Conservation (phyloP, 1,140 invertebrate genomes). For the Drosophila sulfurigaster region DNA sequence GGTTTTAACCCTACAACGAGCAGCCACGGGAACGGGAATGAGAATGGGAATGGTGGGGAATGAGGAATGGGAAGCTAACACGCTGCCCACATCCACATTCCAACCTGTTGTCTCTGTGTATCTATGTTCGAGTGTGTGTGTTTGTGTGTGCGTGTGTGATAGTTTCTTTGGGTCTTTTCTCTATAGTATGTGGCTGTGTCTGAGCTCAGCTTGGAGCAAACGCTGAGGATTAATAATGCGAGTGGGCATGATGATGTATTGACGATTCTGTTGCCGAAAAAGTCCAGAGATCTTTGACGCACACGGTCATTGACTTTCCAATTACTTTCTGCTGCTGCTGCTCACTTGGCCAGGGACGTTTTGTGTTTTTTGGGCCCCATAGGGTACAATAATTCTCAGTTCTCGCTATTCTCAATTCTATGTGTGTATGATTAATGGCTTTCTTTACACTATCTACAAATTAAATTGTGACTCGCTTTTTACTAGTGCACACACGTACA, state of each 20-base stretch:
- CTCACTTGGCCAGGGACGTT: slow-evolving; percentile 39
- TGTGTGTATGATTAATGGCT: slow-evolving; percentile 64
- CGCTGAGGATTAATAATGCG: slow-evolving; percentile 78
- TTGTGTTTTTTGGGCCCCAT: slow-evolving; percentile 29
- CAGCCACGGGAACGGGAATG: slow-evolving; percentile 23
- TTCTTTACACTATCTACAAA: slow-evolving; percentile 35
- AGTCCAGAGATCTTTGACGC: slow-evolving; percentile 64
- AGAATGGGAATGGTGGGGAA: slow-evolving; percentile 28
- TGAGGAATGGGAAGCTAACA: slow-evolving; percentile 38
- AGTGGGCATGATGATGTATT: slow-evolving; percentile 59
- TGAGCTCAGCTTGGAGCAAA: slow-evolving; percentile 19
- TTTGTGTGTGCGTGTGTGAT: slow-evolving; percentile 34
- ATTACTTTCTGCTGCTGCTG: slow-evolving; percentile 23
- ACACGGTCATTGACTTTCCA: slow-evolving; percentile 71
- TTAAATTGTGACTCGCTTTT: slow-evolving; percentile 36
- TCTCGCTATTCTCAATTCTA: slow-evolving; percentile 2
- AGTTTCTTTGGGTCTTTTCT: slow-evolving; percentile 33
- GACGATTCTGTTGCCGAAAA: slow-evolving; percentile 73
- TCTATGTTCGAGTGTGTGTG: slow-evolving; percentile 15
- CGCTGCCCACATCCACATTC: slow-evolving; percentile 63
- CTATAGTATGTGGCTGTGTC: slow-evolving; percentile 4
- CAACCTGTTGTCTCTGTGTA: slow-evolving; percentile 30
- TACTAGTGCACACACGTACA: neutral
- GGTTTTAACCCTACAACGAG: slow-evolving; percentile 75
- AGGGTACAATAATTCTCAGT: slow-evolving; percentile 26